Evolutionary conservation across 2,797 vertebrate genomes (phyloP).

Genomic region (Urophycis tenuis): DNA sequence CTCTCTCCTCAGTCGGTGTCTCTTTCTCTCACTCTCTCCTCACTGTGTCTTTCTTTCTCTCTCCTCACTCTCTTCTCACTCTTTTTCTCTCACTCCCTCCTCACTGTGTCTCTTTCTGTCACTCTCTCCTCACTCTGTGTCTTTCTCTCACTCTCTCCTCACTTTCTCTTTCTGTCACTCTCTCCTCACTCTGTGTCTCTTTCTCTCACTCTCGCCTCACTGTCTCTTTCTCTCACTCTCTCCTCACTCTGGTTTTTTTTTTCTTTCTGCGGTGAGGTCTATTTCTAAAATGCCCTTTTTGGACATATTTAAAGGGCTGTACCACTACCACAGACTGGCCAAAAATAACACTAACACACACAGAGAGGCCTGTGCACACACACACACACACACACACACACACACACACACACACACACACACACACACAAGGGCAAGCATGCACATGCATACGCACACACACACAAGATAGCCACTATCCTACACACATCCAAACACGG

Average conservation of each 20-base stretch:
- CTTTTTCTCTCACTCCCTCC: no score
- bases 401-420: conserved; percentile 3
- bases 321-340: conserved; percentile 36
- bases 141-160: conserved; percentile 41
- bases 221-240: conserved; percentile 47
- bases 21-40: conserved; percentile 46
- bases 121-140: conserved; percentile 31
- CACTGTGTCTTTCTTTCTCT: conserved; percentile 23
- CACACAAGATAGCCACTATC: neutral
- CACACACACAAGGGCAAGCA: conserved; percentile 9
- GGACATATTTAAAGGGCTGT: conserved; percentile 47
- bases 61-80: no score
- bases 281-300: conserved; percentile 56
- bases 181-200: conserved; percentile 7
- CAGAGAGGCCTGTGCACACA: neutral
- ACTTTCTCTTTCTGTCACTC: conserved; percentile 19
- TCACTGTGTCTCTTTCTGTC: conserved; percentile 20
- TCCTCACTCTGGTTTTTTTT: conserved; percentile 24
- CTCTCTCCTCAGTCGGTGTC: conserved; percentile 48
- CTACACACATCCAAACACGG: neutral
- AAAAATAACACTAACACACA: conserved; percentile 43
- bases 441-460: conserved; percentile 1
- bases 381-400: conserved; percentile 30
- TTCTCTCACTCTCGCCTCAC: conserved; percentile 48
- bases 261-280: conserved; percentile 47